Base-by-base conservation (phyloP, 1,140 invertebrate genomes). In the Tetramorium alpestre region DNA sequence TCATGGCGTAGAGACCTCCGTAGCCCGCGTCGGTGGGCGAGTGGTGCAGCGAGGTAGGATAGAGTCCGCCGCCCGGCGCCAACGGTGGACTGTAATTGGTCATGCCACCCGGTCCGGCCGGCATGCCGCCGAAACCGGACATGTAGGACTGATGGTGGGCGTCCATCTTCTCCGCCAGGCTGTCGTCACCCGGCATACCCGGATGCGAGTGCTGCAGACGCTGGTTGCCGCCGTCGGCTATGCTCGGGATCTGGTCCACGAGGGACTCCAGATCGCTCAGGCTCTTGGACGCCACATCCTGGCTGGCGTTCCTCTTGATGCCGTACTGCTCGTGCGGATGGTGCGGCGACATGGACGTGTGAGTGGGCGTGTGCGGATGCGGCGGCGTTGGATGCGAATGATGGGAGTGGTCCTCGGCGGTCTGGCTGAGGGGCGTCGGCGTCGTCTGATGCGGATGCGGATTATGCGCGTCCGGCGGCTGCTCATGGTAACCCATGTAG, bases 161-260 rank as follows among this genome's bases (percentile, higher is more conserved):
- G 11, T 93, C 93, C 85, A 91, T 86, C 65, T 92, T 94, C 0
- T 94, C 93, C 22, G 88, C 82, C 0, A 93, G 28, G 3, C 84
- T 80, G 10, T 92, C 94, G 11, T 93, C 94, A 47, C 93, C 94
- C 13, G 86, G 73, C 78, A 94, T 93, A n/a, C 90, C 90, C 0
- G 91, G 69, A 65, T 95, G 94, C 0, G 92, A 72, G n/a, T 94
- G 95, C 6, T 94, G 94, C 0, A 95, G 88, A 11, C 95, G 92
- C 28, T 95, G 94, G 8, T 88, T 93, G 3, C 94, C 96, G 25
- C 96, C 96, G 80, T 98, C 98, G 62, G 97, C 97, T 94, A 98
- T 98, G 90, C 97, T 98, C 8, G 98, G 98, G 93, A 98, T 99
- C 96, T 98, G 98, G 95, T 98, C 98, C 28, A 99, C 98, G 11